Conservation (phyloP, 2,888 invertebrate genomes). For the Thera obeliscata region DNA sequence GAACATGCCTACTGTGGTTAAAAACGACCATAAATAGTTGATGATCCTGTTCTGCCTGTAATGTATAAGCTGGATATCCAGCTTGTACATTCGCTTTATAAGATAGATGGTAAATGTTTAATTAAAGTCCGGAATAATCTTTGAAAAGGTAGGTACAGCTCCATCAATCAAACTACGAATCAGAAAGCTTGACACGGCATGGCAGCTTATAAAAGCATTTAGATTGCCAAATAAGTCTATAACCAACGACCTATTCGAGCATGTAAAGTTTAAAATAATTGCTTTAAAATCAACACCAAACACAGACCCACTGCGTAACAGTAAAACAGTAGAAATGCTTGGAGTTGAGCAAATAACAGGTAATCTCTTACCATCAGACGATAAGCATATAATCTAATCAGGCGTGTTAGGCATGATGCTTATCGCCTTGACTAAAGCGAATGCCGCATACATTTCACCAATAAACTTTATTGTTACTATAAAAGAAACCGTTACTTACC, state of each 20-base stretch:
- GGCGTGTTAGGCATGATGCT: slow-evolving; percentile 55
- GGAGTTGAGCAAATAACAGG: slow-evolving; percentile 74
- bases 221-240: slow-evolving; percentile 14
- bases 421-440: slow-evolving; percentile 71
- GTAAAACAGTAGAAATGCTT: slow-evolving; percentile 65
- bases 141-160: not conserved
- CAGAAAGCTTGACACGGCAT: slow-evolving; percentile 5
- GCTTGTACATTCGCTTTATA: not conserved
- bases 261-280: slow-evolving; percentile 11
- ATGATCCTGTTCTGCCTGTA: slow-evolving; percentile 12
- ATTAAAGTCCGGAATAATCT: not conserved
- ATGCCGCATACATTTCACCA: slow-evolving; percentile 58
- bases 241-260: slow-evolving; percentile 4
- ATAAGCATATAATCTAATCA: slow-evolving; percentile 72
- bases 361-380: slow-evolving; percentile 74
- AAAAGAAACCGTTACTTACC: slow-evolving; percentile 48
- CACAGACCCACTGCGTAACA: slow-evolving; percentile 44
- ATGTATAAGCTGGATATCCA: not conserved
- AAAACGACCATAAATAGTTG: not conserved
- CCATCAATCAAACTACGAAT: slow-evolving; percentile 11
- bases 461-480: slow-evolving; percentile 68
- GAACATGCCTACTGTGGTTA: not conserved
- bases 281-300: slow-evolving; percentile 18
- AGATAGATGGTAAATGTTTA: not conserved
- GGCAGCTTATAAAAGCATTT: slow-evolving; percentile 3